phyloP scores from a whole-genome alignment of 2,797 vertebrate species.

The Parauchenoglanis ngamensis region DNA sequence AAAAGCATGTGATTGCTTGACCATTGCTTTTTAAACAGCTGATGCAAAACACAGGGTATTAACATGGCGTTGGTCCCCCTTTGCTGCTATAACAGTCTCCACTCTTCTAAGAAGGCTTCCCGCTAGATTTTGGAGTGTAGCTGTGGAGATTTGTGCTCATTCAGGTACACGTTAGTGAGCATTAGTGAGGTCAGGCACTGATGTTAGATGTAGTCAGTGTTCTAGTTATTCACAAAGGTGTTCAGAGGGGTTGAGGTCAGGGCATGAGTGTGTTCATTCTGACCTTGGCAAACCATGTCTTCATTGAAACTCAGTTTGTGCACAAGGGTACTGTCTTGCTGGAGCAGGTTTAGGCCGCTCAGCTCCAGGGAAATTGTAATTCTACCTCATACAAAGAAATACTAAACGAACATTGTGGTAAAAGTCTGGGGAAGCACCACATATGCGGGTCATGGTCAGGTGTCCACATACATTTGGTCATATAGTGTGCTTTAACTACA shows the following conservation, averaged over 20 bases:
- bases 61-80: neutral
- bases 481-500: neutral
- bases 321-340: neutral
- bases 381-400: neutral
- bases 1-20: neutral
- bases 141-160: neutral
- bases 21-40: neutral
- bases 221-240: neutral
- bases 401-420: neutral
- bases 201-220: neutral
- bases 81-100: neutral
- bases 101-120: neutral
- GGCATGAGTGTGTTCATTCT: neutral
- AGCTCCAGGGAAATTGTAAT: neutral
- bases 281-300: too few relatives aligned
- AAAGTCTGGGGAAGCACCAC: neutral
- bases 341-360: neutral
- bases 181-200: neutral
- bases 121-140: neutral
- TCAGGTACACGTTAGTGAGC: neutral
- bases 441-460: neutral
- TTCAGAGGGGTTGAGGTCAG: neutral
- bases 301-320: neutral
- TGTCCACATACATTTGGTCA: neutral
- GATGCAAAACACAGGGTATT: neutral